phyloP scores from a whole-genome alignment of 64 coral and sea anemone species.

The Anthopleura sola region DNA sequence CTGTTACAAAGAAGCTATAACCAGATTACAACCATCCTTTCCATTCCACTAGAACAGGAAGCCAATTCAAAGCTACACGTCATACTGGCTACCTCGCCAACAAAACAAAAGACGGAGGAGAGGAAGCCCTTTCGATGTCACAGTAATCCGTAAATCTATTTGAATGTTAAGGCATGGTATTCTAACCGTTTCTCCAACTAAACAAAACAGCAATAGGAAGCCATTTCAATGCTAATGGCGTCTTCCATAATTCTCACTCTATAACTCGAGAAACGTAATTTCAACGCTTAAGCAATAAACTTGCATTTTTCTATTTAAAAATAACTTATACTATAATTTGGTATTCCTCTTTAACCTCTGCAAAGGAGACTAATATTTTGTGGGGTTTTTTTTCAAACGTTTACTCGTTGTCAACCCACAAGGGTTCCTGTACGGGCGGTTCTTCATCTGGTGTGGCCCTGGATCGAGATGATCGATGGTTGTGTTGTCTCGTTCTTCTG shows the following conservation, averaged over 20 bases:
- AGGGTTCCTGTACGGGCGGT: neutral
- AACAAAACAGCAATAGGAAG: neutral
- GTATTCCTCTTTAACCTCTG: too few species aligned
- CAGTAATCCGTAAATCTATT: neutral
- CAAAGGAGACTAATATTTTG: too few species aligned
- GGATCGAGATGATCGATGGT: neutral
- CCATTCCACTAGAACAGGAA: too few species aligned
- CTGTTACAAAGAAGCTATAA: too few species aligned
- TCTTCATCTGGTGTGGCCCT: neutral
- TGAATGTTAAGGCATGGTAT: too few species aligned
- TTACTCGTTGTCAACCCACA: constrained; percentile 8
- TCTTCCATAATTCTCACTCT: too few species aligned
- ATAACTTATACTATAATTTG: too few species aligned
- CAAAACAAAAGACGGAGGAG: neutral
- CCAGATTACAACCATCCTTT: too few species aligned
- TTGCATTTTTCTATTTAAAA: too few species aligned
- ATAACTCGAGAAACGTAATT: too few species aligned
- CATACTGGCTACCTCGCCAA: neutral
- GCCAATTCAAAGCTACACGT: neutral
- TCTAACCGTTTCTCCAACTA: neutral
- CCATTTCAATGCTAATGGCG: neutral
- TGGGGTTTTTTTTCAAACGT: neutral
- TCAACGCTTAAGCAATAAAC: too few species aligned
- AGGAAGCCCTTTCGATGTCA: neutral
- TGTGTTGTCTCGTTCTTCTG: neutral